Conservation (phyloP, 1,140 invertebrate genomes). For the Mamestra configurata region DNA sequence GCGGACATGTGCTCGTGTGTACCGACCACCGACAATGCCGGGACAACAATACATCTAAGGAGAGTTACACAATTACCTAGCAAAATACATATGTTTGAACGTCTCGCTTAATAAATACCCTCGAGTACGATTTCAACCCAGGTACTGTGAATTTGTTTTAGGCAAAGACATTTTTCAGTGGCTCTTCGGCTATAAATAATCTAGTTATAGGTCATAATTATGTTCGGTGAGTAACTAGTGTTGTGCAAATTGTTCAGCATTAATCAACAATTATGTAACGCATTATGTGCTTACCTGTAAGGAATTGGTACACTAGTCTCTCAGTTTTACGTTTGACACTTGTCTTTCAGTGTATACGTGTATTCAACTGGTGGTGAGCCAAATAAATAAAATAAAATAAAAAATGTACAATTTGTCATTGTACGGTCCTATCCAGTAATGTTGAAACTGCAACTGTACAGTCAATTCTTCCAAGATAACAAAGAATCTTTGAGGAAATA, state of each 20-base stretch:
- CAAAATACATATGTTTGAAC: background rate
- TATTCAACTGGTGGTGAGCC: too few relatives aligned
- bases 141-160: too few relatives aligned
- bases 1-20: slow-evolving; percentile 25
- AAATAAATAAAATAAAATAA: background rate
- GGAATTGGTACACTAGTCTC: too few relatives aligned
- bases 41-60: slow-evolving; percentile 42
- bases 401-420: background rate
- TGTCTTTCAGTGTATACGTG: too few relatives aligned
- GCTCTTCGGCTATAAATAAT: too few relatives aligned
- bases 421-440: background rate
- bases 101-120: background rate
- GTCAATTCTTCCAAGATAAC: background rate
- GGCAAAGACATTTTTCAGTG: background rate
- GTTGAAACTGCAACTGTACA: background rate
- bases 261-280: too few relatives aligned
- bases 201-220: too few relatives aligned
- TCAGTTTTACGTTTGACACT: too few relatives aligned
- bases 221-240: too few relatives aligned
- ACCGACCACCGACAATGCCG: background rate
- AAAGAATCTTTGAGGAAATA: background rate
- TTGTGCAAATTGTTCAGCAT: too few relatives aligned
- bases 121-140: background rate
- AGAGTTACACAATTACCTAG: background rate
- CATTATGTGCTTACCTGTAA: too few relatives aligned